Evolutionary conservation across 92 coral and sea anemone species (phyloP).

Genomic region (Phenganax stokvisi): DNA sequence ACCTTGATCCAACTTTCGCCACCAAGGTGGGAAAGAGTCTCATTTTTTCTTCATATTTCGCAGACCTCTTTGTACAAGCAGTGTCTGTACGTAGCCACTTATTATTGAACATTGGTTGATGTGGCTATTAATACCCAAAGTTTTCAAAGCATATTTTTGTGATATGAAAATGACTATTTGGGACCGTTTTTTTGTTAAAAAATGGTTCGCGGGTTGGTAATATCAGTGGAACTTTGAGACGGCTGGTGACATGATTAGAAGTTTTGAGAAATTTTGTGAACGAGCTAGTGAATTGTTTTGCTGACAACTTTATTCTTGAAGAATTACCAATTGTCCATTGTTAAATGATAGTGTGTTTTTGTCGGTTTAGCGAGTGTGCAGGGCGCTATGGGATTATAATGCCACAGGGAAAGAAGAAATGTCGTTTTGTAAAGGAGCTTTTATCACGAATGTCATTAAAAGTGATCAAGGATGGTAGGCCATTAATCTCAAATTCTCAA

Average conservation of each 20-base stretch:
- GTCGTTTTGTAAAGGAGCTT: constrained; percentile 95
- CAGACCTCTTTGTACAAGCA: too few relatives aligned
- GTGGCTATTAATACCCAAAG: too few relatives aligned
- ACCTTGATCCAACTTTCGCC: constrained; percentile 19
- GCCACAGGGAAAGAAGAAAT: constrained; percentile 82
- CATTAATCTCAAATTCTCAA: background rate
- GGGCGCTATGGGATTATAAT: constrained; percentile 97
- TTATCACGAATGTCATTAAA: constrained; percentile 84
- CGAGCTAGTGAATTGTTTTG: background rate
- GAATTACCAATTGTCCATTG: background rate
- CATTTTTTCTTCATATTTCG: background rate
- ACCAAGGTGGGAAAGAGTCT: constrained; percentile 1
- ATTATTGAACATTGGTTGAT: too few relatives aligned
- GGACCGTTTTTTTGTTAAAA: too few relatives aligned
- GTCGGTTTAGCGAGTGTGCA: constrained; percentile 67
- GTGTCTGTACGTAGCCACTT: too few relatives aligned
- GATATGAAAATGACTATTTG: too few relatives aligned
- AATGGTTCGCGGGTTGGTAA: too few relatives aligned
- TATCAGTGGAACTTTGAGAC: too few relatives aligned
- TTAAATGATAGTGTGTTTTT: background rate
- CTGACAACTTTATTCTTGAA: background rate
- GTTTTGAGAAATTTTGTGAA: background rate
- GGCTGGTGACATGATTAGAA: background rate
- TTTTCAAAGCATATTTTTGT: too few relatives aligned
- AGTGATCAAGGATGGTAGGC: constrained; percentile 91